Evolutionary conservation across 2,888 invertebrate species (phyloP), one percentile per base, ranked within the genome.

Genomic region (Corbicula japonica): DNA sequence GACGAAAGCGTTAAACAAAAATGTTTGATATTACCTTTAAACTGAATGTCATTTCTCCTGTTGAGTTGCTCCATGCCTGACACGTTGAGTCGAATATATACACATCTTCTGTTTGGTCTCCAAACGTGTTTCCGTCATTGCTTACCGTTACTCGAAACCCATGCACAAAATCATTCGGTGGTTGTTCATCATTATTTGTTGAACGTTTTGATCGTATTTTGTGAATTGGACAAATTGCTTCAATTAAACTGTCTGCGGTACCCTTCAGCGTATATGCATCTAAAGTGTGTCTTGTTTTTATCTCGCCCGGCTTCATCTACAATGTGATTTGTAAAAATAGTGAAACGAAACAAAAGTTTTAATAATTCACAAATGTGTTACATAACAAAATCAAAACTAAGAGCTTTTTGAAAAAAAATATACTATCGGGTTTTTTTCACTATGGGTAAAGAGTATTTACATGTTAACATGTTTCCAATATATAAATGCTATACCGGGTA

Each of bases 1-100:
- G n/a, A n/a, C n/a, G n/a, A n/a, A n/a, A n/a, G n/a, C n/a, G n/a
- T n/a, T n/a, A n/a, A n/a, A n/a, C n/a, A n/a, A n/a, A n/a, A n/a
- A n/a, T n/a, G n/a, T n/a, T n/a, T n/a, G n/a, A n/a, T n/a, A n/a
- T 28, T 54, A 54, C 54, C 54, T 54, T 54, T 28, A 54, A 28
- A 3, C 18, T n/a, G 32, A 54, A 54, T 32, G 2, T 54, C 5
- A 26, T 30, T 1, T 10, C 2, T n/a, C 32, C 2, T 18, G 32
- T 1, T 30, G 28, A 28, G n/a, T n/a, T n/a, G 8, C 18, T 28
- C n/a, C 32, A 28, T n/a, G 54, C 32, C 54, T 54, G 54, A 32
- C 54, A 54, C 28, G 28, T 10, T 28, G 54, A 54, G 28, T 54
- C 32, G 15, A 30, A 54, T 6, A 54, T 28, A 32, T 54, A 54